A percentile compares a stretch with the other conserved stretches of the same genome.
phyloP scores from a whole-genome alignment of 2,797 vertebrate species.

The Pygocentrus nattereri region DNA sequence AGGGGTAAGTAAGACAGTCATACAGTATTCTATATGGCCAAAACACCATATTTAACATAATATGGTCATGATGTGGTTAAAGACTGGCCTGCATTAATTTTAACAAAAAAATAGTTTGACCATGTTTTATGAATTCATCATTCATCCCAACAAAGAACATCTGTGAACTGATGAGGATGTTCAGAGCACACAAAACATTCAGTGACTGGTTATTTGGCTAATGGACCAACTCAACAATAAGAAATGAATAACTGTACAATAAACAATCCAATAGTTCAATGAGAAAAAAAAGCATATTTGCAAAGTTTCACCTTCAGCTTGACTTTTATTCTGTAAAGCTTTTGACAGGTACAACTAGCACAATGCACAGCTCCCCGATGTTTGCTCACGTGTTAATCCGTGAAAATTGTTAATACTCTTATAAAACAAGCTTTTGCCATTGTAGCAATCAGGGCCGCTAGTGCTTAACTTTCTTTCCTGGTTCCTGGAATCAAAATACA shows the following conservation, averaged over 20 bases:
- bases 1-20: no score
- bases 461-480: slow-evolving; percentile 36
- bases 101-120: not conserved
- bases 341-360: slow-evolving; percentile 68
- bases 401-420: slow-evolving; percentile 73
- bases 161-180: not conserved
- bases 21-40: no score
- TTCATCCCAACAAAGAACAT: not conserved
- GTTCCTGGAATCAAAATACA: slow-evolving; percentile 48
- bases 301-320: slow-evolving; percentile 51
- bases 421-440: slow-evolving; percentile 62
- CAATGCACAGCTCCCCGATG: slow-evolving; percentile 54
- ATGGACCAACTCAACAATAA: not conserved
- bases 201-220: not conserved
- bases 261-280: not conserved
- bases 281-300: no score
- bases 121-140: not conserved
- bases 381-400: slow-evolving; percentile 67
- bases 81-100: not conserved
- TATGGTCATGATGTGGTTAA: not conserved
- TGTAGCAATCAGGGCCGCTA: slow-evolving; percentile 56
- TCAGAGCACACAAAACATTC: not conserved
- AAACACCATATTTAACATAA: no score
- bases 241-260: not conserved
- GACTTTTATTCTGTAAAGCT: slow-evolving; percentile 51